Conservation (phyloP, 2,888 invertebrate species). For the Pristionchus arcanus region DNA sequence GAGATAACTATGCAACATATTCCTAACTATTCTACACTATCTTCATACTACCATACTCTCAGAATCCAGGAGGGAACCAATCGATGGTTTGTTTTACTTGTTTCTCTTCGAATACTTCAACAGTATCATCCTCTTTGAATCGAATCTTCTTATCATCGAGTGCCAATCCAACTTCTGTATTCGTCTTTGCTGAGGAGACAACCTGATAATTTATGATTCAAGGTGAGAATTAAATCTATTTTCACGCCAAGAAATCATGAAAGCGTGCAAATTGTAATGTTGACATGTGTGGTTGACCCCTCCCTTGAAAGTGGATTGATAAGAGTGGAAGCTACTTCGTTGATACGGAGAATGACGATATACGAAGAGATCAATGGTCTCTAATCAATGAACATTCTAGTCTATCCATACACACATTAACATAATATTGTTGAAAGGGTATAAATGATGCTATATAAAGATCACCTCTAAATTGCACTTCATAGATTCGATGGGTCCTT, state of each 20-base stretch:
- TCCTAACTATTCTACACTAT: not conserved
- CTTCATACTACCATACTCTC: slow-evolving; percentile 9
- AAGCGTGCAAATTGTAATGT: not conserved
- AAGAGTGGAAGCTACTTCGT: slow-evolving; percentile 23
- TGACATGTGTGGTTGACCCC: not conserved
- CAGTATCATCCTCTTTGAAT: slow-evolving; percentile 85
- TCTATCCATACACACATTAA: not conserved
- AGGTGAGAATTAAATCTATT: not conserved
- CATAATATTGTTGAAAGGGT: not conserved
- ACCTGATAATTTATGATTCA: slow-evolving; percentile 45
- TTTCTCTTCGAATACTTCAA: slow-evolving; percentile 88
- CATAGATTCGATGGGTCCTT: slow-evolving; percentile 76
- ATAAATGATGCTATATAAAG: not conserved
- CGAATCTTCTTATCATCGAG: slow-evolving; percentile 69
- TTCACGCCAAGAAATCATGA: not conserved
- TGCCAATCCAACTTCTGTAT: slow-evolving; percentile 68
- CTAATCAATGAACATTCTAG: not conserved
- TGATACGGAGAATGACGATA: not conserved
- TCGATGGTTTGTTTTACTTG: slow-evolving; percentile 85
- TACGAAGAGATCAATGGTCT: not conserved
- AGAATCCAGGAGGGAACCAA: slow-evolving; percentile 80
- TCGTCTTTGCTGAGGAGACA: slow-evolving; percentile 67
- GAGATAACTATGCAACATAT: not conserved
- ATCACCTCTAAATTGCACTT: slow-evolving; percentile 70
- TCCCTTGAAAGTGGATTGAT: slow-evolving; percentile 32